Evolutionary conservation across 1,140 invertebrate genomes (phyloP).

Genomic region (Tribolium madens): DNA sequence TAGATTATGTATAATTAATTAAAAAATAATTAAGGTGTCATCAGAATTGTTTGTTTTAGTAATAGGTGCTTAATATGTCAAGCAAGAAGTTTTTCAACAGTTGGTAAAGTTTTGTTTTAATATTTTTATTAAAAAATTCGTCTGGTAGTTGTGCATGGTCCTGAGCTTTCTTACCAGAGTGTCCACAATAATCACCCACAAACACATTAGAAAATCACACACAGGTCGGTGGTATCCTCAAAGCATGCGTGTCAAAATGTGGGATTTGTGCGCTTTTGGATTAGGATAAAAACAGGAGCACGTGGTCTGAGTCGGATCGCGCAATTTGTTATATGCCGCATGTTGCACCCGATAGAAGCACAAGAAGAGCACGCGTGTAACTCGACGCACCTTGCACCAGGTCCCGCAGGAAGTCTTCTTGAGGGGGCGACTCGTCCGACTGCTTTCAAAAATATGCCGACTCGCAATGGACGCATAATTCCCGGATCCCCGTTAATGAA

Average conservation of each 20-base stretch:
- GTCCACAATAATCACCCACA: background rate
- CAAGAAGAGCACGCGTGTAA: background rate
- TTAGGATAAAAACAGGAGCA: background rate
- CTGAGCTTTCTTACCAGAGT: background rate
- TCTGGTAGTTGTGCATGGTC: too few species aligned
- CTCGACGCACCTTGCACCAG: conserved; percentile 57
- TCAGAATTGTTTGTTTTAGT: background rate
- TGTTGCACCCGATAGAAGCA: background rate
- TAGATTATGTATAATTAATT: background rate
- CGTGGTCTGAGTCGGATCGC: background rate
- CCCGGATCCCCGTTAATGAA: conserved; percentile 70
- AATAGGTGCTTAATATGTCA: too few species aligned
- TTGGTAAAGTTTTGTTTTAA: too few species aligned
- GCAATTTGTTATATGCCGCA: background rate
- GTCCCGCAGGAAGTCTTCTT: conserved; percentile 60
- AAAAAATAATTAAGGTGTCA: background rate
- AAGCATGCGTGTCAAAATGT: background rate
- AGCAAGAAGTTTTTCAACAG: too few species aligned
- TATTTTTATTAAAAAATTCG: too few species aligned
- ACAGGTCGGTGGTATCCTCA: background rate
- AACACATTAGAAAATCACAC: background rate
- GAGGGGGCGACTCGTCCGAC: conserved; percentile 61
- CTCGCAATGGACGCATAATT: conserved; percentile 70
- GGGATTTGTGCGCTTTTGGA: background rate
- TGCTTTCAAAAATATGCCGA: conserved; percentile 67